phyloP scores from a whole-genome alignment of 2,113 vertebrate species.

The Tenebrosternarchus preto region DNA sequence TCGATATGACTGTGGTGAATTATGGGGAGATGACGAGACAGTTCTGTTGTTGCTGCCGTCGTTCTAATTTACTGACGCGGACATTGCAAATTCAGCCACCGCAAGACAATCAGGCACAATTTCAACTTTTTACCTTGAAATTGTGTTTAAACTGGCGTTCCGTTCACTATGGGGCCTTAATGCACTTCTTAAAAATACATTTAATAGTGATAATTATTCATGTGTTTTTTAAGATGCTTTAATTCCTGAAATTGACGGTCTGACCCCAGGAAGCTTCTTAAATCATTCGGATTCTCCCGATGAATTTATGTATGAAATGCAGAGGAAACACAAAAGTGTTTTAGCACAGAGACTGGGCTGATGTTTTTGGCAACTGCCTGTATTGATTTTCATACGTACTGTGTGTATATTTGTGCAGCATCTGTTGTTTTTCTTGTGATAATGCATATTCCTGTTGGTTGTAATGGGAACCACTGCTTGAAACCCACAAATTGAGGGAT shows the following conservation, averaged over 20 bases:
- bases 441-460: not conserved
- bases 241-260: not conserved
- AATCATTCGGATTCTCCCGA: not conserved
- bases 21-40: not conserved
- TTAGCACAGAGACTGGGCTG: not conserved
- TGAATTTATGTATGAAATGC: not conserved
- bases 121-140: not conserved
- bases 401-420: not conserved
- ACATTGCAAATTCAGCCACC: not conserved
- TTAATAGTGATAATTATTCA: not conserved
- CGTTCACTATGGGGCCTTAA: not conserved
- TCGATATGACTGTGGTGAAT: not conserved
- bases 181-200: not conserved
- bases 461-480: not conserved
- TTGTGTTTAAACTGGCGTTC: not conserved
- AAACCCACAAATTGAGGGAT: not conserved
- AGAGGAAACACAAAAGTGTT: not conserved
- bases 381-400: not conserved
- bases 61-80: not conserved
- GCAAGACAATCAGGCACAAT: not conserved
- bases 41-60: not conserved
- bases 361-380: not conserved
- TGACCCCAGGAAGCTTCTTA: not conserved
- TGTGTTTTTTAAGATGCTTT: not conserved
- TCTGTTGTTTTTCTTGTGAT: not conserved